Percentiles rank a stretch among this genome's conserved stretches.
Conservation (phyloP, 2,113 vertebrate species). For the Spilogale gracilis region DNA sequence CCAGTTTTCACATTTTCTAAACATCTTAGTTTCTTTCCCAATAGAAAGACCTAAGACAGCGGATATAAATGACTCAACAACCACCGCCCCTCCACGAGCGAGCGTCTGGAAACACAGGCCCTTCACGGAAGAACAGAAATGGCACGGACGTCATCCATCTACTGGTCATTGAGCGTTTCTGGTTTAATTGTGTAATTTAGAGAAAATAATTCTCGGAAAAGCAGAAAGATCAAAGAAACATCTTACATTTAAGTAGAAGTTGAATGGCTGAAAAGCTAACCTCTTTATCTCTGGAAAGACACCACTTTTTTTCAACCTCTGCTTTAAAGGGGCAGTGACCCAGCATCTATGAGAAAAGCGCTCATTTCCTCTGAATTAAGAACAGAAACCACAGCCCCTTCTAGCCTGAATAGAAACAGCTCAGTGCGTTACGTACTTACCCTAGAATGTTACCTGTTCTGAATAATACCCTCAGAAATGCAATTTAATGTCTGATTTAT, state of each 20-base stretch:
- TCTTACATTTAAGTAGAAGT: not conserved
- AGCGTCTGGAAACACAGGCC: not conserved
- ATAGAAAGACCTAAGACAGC: not conserved
- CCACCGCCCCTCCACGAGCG: not conserved
- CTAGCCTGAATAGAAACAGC: not conserved
- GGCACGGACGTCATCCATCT: not conserved
- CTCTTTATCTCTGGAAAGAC: not conserved
- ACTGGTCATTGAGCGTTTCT: not conserved
- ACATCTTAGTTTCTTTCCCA: not conserved
- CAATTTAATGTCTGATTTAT: not conserved
- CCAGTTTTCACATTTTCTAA: not conserved
- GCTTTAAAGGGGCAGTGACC: not conserved
- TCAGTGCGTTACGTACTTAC: not conserved
- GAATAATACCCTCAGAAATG: constrained; percentile 42
- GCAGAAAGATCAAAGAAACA: constrained; percentile 3
- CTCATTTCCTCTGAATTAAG: not conserved
- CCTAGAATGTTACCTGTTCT: not conserved
- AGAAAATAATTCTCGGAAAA: constrained; percentile 12
- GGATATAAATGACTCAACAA: not conserved
- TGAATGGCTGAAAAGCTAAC: not conserved
- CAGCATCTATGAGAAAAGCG: not conserved
- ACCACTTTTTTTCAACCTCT: not conserved
- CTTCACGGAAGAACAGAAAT: constrained; percentile 3
- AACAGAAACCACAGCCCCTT: constrained; percentile 4
- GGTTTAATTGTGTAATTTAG: not conserved